Evolutionary conservation across 2,888 invertebrate genomes (phyloP).

Genomic region (Athripsodes cinereus): DNA sequence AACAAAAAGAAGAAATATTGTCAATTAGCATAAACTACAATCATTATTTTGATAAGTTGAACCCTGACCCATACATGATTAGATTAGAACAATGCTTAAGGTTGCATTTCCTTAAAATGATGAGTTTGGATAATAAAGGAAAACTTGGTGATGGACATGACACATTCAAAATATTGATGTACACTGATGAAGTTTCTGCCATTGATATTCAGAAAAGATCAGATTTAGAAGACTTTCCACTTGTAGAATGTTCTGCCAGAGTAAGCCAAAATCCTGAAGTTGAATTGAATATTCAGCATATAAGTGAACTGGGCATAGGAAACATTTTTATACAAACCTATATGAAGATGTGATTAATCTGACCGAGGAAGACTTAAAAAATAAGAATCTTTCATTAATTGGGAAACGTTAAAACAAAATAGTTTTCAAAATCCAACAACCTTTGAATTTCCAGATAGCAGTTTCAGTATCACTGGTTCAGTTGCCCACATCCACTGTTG

Average conservation of each 20-base stretch:
- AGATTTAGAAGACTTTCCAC: conserved; percentile 43
- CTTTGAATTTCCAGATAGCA: neutral
- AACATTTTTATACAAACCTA: conserved; percentile 17
- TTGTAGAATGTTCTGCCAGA: conserved; percentile 33
- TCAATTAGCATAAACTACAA: conserved; percentile 41
- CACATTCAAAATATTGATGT: conserved; percentile 55
- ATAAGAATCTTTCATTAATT: no score
- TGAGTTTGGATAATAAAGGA: conserved; percentile 44
- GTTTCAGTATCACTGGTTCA: neutral
- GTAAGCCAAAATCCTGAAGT: no score
- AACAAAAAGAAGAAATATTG: conserved; percentile 34
- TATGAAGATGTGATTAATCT: conserved; percentile 10
- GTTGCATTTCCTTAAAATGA: conserved; percentile 54
- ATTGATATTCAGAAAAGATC: conserved; percentile 50
- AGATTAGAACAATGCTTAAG: conserved; percentile 56
- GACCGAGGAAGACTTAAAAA: neutral
- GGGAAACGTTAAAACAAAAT: no score
- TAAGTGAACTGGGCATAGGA: conserved; percentile 16
- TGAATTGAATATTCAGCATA: neutral
- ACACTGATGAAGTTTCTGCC: conserved; percentile 55
- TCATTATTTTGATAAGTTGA: conserved; percentile 32
- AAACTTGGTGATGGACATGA: conserved; percentile 47
- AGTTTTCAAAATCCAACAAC: no score
- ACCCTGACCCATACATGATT: conserved; percentile 54
- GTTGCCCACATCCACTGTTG: no score